A percentile compares a stretch with the other conserved stretches of the same genome.
Evolutionary conservation across 2,113 vertebrate species (phyloP).

Genomic region (Aviceda subcristata): DNA sequence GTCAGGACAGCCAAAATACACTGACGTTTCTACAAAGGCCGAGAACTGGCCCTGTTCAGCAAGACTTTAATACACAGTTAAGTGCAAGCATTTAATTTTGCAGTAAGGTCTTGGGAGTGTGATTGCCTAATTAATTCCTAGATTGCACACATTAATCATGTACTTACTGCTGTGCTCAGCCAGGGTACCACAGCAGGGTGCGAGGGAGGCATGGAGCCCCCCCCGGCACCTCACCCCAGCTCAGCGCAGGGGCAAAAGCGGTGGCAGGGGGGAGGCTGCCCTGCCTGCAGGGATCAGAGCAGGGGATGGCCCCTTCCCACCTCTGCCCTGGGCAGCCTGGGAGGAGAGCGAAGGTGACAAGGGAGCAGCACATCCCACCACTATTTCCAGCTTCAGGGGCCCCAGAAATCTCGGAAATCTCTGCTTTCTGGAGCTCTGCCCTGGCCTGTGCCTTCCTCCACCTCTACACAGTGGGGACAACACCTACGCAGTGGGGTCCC

Average conservation of each 20-base stretch:
- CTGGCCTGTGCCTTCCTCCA: background rate
- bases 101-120: background rate
- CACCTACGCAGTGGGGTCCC: background rate
- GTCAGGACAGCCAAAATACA: background rate
- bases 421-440: background rate
- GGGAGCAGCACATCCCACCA: background rate
- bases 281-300: background rate
- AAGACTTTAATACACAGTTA: background rate
- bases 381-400: background rate
- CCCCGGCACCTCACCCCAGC: background rate
- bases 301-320: background rate
- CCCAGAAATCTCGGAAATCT: background rate
- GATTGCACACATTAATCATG: background rate
- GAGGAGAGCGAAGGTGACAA: background rate
- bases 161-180: background rate
- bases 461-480: background rate
- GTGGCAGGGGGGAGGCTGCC: background rate
- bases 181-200: background rate
- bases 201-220: background rate
- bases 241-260: background rate
- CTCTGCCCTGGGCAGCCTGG: background rate
- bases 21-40: background rate
- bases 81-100: background rate
- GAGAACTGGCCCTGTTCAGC: background rate
- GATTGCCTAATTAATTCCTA: background rate